Evolutionary conservation across 2,888 invertebrate species (phyloP), one percentile per base, ranked within the genome.

Genomic region (Noctua fimbriata): DNA sequence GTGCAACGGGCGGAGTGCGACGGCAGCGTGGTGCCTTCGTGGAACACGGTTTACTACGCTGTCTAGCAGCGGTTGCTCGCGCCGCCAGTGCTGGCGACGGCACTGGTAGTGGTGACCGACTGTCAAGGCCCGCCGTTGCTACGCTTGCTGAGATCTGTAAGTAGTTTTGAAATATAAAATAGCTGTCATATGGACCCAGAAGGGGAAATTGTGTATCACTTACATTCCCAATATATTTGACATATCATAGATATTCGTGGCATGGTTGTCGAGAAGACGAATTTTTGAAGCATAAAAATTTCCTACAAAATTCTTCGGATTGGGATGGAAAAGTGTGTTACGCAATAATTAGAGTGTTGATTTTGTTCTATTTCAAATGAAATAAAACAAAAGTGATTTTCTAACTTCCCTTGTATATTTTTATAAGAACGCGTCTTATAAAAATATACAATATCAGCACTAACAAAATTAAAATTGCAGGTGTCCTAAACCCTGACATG

Each of bases 121-220:
- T 99, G 93, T 97, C 99, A 69, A 97, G 99, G 83, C 98, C 98
- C 21, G 99, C 98, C 90, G 97, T 99, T 78, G 99, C 99, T 49
- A 98, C 98, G 14, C 96, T 99, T 21, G 98, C 99, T 89, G 99
- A 99, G 97, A 97, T 99, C 90, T 98, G 98, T 98, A 94, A 93
- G 97, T 93, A 58, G 44, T 41, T 60, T 49, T 44, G 32, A 21
- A 6, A 32, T 63, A 3, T 18, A 44, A 76, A 5, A n/a, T 6
- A 14, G 10, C 18, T n/a, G 28, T 41, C 7, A 24, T 41, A 12
- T 73, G 36, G 4, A 32, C 28, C 28, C 60, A 21, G 21, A 32
- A 32, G 32, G 32, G 21, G 16, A 36, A 9, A 60, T 58, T n/a
- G 12, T 63, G 63, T 9, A 32, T 7, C 28, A 60, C 28, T 58